Percentiles rank a stretch among this genome's conserved stretches.
Conservation (phyloP, 2,888 invertebrate genomes). For the Branchipolynoe longqiensis region DNA sequence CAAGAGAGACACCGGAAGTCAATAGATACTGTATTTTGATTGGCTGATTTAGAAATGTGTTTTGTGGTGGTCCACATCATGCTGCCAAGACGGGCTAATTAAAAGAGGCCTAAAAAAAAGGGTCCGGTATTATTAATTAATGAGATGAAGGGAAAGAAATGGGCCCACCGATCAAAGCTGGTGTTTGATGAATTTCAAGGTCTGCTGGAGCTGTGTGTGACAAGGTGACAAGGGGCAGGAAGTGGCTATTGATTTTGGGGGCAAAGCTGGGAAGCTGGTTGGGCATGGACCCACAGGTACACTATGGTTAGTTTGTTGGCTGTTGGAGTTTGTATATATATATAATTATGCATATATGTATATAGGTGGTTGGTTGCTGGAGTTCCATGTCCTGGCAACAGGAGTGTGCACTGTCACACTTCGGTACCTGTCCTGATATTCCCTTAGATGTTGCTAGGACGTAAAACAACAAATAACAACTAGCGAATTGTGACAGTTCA, state of each 20-base stretch:
- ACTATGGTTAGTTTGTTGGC: no score
- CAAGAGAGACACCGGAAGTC: not conserved
- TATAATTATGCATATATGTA: no score
- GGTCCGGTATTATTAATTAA: slow-evolving; percentile 23
- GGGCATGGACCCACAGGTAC: no score
- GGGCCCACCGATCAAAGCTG: slow-evolving; percentile 15
- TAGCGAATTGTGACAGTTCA: no score
- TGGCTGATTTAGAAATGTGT: not conserved
- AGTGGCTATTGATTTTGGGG: slow-evolving; percentile 19
- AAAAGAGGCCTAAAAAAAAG: not conserved
- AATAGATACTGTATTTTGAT: not conserved
- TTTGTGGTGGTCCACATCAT: not conserved
- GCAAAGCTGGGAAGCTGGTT: not conserved
- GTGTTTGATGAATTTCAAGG: slow-evolving; percentile 33
- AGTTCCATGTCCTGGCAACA: no score
- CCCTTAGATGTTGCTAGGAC: no score
- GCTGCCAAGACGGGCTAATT: slow-evolving; percentile 5
- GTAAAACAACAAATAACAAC: no score
- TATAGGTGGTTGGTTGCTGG: no score
- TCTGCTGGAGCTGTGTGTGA: slow-evolving; percentile 11
- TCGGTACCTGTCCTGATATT: no score
- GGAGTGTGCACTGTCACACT: no score
- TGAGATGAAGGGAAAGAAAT: no score
- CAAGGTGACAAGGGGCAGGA: not conserved
- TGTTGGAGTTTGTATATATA: no score